Evolutionary conservation across 2,797 vertebrate species (phyloP).

Genomic region (Percopsis omiscomaycus): DNA sequence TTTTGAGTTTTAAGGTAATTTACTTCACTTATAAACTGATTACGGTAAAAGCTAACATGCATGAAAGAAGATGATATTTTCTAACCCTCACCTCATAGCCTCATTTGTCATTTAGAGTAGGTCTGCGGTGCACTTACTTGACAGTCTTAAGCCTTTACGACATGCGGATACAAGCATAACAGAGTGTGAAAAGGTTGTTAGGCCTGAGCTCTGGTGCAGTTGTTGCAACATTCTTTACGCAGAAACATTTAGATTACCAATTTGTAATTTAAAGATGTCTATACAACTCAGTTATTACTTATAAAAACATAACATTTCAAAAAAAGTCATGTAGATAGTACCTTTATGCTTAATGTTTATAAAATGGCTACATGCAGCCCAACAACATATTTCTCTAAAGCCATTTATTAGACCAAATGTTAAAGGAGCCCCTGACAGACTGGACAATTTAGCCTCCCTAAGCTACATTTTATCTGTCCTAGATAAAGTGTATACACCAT

Average conservation of each 20-base stretch:
- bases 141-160: conserved; percentile 61
- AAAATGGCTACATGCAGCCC: conserved; percentile 63
- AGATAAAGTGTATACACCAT: not conserved
- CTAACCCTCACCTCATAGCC: conserved; percentile 29
- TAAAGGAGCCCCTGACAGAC: conserved; percentile 27
- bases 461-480: conserved; percentile 7
- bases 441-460: conserved; percentile 35
- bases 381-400: conserved; percentile 47
- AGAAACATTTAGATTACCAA: conserved; percentile 42
- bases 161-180: conserved; percentile 67
- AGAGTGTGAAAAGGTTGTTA: conserved; percentile 53
- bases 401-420: conserved; percentile 39
- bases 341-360: conserved; percentile 62
- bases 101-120: conserved; percentile 34
- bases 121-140: conserved; percentile 41
- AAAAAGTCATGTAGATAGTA: conserved; percentile 62
- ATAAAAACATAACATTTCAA: conserved; percentile 46
- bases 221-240: conserved; percentile 65
- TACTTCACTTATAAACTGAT: conserved; percentile 24
- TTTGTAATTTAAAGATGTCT: conserved; percentile 32
- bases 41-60: conserved; percentile 43
- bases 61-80: conserved; percentile 18
- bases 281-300: conserved; percentile 56
- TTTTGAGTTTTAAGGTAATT: conserved; percentile 20
- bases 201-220: conserved; percentile 63